Evolutionary conservation across 1,140 invertebrate genomes (phyloP), one percentile per base, ranked within the genome.

Genomic region (Aradophagus sp.): DNA sequence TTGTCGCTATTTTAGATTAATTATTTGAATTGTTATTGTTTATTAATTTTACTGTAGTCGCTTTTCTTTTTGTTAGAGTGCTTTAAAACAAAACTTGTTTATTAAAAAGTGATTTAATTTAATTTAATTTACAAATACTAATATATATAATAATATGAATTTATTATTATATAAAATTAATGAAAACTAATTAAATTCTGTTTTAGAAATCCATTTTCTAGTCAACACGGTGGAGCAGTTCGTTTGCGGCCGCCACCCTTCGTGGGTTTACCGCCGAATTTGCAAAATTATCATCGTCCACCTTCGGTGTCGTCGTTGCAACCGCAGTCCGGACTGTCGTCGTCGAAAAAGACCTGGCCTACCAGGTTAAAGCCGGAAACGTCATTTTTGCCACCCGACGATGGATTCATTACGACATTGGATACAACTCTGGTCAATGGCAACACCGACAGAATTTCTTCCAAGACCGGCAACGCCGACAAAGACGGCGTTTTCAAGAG

Each of bases 201-300:
- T 19, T 11, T 20, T 1, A 83, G 80, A 15, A 76, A 53, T 32
- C 78, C 74, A 15, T 80, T 79, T 74, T 70, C 76, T 20, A 77
- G 56, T 65, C 83, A 81, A 29, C 74, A 74, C 3, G 75, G 66
- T 11, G 74, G 75, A 1, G 70, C 76, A 4, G 74, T 73, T n/a
- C 63, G 80, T 26, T 74, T 83, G 15, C 59, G 81, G 16, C 80
- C 80, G 2, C 80, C 81, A 1, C 80, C 83, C 0, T 65, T 84
- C 12, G 36, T 84, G 0, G 59, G 69, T 5, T 34, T 84, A 8
- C 77, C 80, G 5, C 77, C 82, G 0, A 79, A 75, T 42, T 48
- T 82, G 14, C 77, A 74, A 23, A 73, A 31, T 27, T 81, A 77
- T 16, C 77, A 70, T 17, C 72, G 68, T 23, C 66, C 74, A 31